Base-by-base conservation (phyloP, 2,888 invertebrate genomes). In the Ethmia dodecea region DNA sequence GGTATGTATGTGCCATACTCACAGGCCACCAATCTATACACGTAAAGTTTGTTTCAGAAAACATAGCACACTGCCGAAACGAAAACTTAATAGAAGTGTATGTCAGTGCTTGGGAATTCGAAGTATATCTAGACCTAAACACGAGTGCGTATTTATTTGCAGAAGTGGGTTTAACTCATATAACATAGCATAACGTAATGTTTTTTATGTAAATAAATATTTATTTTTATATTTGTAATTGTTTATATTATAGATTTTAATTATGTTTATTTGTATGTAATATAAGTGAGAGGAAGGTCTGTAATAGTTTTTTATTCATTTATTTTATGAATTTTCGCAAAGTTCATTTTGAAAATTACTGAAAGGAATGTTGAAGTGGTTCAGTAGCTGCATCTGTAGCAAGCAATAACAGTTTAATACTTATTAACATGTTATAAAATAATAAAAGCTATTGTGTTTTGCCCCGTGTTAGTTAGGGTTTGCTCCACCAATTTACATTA, bases 31-130 rank as follows among this genome's bases (percentile, higher is more conserved):
- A n/a, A n/a, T n/a, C n/a, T 18, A 18, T 18, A 18, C 5, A 16
- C 13, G 29, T 28, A 12, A 32, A 35, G 42, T 40, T 55, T 49
- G 32, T 84, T 84, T 44, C 69, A 87, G 86, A 86, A 60, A 84
- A 84, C 36, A 63, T 87, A 24, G 86, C 81, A 3, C 86, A 86
- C 40, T 76, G 83, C 45, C 53, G 81, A 49, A 72, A 84, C 47
- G 81, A 80, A 43, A 59, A 63, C 22, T 43, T 78, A 3, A 67
- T 80, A 28, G 79, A 80, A 45, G 63, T 80, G 1, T 86, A 83
- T 47, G 54, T 65, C 1, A 72, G 69, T 35, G 64, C 81, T 0
- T 87, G 86, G 84, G 80, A 84, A 44, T 52, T 74, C 15, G 74
- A 80, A 22, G 52, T 67, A 1, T 79, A 79, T 45, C 61, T 76